These are phyloP conservation scores for Dromococcyx pavoninus DNA, from an alignment of 2,797 vertebrate species.

Conservation along the genomic window DNA sequence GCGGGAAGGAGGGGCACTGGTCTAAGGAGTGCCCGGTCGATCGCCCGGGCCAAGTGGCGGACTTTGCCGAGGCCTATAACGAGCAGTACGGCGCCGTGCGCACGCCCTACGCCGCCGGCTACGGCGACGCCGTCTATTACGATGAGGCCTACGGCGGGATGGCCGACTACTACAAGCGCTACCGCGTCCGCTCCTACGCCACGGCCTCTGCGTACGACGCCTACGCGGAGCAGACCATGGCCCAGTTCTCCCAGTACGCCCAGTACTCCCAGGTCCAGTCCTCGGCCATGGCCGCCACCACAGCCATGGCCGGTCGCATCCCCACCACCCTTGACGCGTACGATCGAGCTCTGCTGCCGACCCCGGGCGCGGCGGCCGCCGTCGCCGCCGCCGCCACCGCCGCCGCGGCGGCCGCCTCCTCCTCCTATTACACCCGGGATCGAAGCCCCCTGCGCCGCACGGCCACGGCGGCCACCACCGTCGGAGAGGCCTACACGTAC, in stretches of 20 bases:
- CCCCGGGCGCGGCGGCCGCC: constrained; percentile 68
- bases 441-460: constrained; percentile 84
- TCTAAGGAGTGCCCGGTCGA: constrained; percentile 97
- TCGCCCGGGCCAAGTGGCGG: constrained; percentile 84
- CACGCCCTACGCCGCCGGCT: constrained; percentile 77
- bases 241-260: constrained; percentile 73
- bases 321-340: constrained; percentile 81
- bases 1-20: constrained; percentile 99
- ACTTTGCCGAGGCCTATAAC: constrained; percentile 80
- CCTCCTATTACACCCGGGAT: constrained; percentile 85
- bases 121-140: constrained; percentile 79
- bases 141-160: constrained; percentile 78
- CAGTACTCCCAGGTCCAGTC: constrained; percentile 80
- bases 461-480: constrained; percentile 71
- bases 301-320: constrained; percentile 84
- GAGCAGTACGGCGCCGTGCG: constrained; percentile 79
- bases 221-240: constrained; percentile 78
- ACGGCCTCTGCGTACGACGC: constrained; percentile 75
- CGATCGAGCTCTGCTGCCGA: constrained; percentile 78
- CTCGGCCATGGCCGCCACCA: constrained; percentile 72
- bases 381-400: too few relatives aligned
- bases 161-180: constrained; percentile 81
- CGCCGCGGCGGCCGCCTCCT: too few relatives aligned
- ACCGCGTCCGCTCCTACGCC: constrained; percentile 78
- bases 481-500: constrained; percentile 79